Evolutionary conservation across 2,888 invertebrate genomes (phyloP).

Genomic region (Euplexia lucipara): DNA sequence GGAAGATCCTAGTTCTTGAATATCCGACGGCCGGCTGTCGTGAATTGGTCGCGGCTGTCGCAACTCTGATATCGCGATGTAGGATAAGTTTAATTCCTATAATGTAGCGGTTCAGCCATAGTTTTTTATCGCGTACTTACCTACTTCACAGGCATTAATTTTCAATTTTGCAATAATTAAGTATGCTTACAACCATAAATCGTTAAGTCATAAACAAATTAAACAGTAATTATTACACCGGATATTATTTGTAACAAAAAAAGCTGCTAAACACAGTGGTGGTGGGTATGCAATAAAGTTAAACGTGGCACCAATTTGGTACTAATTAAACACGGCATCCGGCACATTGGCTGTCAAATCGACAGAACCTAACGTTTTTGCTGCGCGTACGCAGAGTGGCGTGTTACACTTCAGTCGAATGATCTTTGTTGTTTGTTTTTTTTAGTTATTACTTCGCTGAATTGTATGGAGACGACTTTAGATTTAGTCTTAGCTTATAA

Average conservation of each 20-base stretch:
- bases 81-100: no score
- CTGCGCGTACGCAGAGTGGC: constrained; percentile 74
- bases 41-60: no score
- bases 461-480: no score
- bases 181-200: constrained; percentile 15
- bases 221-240: constrained; percentile 52
- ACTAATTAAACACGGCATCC: constrained; percentile 88
- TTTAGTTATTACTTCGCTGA: no score
- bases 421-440: constrained; percentile 70
- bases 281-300: constrained; percentile 50
- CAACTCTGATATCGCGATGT: no score
- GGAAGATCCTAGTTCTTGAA: no score
- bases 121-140: no score
- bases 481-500: no score
- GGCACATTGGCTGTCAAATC: constrained; percentile 87
- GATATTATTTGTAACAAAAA: constrained; percentile 46
- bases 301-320: constrained; percentile 84
- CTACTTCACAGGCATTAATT: neutral
- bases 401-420: constrained; percentile 81
- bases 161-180: neutral
- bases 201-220: constrained; percentile 29
- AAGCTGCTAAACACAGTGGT: constrained; percentile 35
- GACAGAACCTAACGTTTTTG: constrained; percentile 75
- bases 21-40: no score
- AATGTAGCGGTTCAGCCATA: no score